A percentile compares a stretch with the other conserved stretches of the same genome.
Evolutionary conservation across 2,888 invertebrate genomes (phyloP).

Genomic region (Yponomeuta malinellus): DNA sequence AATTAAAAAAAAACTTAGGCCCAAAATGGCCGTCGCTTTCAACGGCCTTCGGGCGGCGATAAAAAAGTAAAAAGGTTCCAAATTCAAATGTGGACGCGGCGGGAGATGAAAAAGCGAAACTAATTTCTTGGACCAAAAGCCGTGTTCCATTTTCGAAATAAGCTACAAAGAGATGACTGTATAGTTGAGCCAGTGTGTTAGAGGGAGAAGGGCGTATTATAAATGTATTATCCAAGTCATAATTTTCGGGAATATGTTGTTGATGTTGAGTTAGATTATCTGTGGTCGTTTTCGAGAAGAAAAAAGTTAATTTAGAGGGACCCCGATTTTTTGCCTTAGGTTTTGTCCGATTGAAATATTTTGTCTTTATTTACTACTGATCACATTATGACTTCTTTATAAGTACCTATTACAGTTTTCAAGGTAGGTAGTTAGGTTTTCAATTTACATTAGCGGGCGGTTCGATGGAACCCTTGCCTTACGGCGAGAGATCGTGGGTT

Average conservation of each 20-base stretch:
- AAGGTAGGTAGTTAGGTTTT: background rate
- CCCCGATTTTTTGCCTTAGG: background rate
- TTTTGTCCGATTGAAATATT: background rate
- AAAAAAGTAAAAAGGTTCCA: conserved; percentile 49
- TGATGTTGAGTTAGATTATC: conserved; percentile 24
- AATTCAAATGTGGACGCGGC: conserved; percentile 62
- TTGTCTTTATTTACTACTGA: background rate
- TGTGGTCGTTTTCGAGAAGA: background rate
- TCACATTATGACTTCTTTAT: background rate
- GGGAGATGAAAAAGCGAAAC: conserved; percentile 68
- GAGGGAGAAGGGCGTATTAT: conserved; percentile 41
- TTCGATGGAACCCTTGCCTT: too few species aligned
- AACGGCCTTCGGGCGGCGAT: conserved; percentile 40
- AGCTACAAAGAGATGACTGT: conserved; percentile 35
- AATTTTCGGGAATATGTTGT: conserved; percentile 65
- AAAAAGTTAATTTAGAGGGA: background rate
- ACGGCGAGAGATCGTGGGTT: background rate
- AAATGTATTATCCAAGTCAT: conserved; percentile 70
- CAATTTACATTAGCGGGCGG: background rate
- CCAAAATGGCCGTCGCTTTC: conserved; percentile 54
- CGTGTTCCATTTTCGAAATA: conserved; percentile 62
- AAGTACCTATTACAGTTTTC: background rate
- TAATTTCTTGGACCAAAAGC: conserved; percentile 44
- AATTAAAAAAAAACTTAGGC: conserved; percentile 51
- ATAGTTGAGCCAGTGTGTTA: conserved; percentile 8